Evolutionary conservation across 1,140 invertebrate species (phyloP).

Genomic region (Macrosteles quadrilineatus): DNA sequence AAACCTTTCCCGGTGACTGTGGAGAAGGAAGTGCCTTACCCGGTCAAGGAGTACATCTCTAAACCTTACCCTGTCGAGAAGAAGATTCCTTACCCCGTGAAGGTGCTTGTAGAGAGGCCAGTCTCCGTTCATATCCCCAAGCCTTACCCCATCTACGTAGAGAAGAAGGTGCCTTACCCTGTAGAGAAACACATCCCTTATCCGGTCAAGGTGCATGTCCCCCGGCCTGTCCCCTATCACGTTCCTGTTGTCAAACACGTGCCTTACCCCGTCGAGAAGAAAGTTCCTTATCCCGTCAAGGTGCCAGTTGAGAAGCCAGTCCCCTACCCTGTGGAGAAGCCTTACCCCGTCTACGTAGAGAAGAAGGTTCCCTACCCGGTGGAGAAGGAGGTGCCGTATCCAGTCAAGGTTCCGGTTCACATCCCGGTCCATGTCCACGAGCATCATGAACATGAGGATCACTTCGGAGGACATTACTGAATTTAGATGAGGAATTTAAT

Average conservation of each 20-base stretch:
- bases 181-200: constrained; percentile 59
- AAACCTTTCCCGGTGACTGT: constrained; percentile 46
- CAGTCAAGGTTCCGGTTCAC: constrained; percentile 29
- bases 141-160: constrained; percentile 63
- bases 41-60: constrained; percentile 40
- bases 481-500: too few relatives aligned
- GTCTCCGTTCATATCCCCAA: constrained; percentile 57
- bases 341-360: constrained; percentile 49
- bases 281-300: neutral
- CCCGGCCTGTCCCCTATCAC: constrained; percentile 5
- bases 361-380: constrained; percentile 49
- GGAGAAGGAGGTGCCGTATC: constrained; percentile 56
- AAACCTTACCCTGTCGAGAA: constrained; percentile 46
- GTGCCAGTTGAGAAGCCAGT: constrained; percentile 57
- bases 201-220: constrained; percentile 39
- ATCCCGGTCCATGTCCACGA: neutral
- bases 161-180: constrained; percentile 63
- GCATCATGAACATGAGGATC: neutral
- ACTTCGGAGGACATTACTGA: too few relatives aligned
- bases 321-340: constrained; percentile 50
- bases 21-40: constrained; percentile 53
- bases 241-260: constrained; percentile 11
- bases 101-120: constrained; percentile 38
- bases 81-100: constrained; percentile 23
- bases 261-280: constrained; percentile 25